phyloP scores from a whole-genome alignment of 2,113 vertebrate species.

The Empidonax alnorum region DNA sequence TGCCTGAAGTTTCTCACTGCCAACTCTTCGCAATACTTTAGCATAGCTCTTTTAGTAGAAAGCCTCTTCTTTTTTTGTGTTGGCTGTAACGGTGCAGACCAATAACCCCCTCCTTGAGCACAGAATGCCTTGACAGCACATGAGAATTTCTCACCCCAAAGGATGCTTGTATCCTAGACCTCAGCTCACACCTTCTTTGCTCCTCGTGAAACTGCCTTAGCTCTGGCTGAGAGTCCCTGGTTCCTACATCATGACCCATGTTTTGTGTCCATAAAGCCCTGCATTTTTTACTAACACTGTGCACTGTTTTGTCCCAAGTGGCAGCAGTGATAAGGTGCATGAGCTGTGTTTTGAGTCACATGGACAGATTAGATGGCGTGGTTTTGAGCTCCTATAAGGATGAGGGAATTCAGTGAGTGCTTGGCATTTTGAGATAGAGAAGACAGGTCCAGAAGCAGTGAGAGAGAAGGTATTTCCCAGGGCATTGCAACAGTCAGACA shows the following conservation, averaged over 20 bases:
- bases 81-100: accelerated
- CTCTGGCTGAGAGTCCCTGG: neutral
- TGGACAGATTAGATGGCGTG: neutral
- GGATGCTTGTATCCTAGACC: neutral
- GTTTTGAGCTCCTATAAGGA: neutral
- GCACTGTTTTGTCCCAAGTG: neutral
- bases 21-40: neutral
- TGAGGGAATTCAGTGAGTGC: neutral
- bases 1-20: neutral
- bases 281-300: accelerated
- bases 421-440: neutral
- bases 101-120: neutral
- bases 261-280: neutral
- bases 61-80: neutral
- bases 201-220: accelerated
- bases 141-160: neutral
- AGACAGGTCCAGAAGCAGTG: neutral
- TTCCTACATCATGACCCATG: neutral
- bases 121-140: neutral
- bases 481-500: neutral
- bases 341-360: neutral
- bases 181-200: neutral
- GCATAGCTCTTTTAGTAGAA: neutral
- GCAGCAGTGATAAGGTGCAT: neutral
- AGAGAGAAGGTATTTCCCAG: neutral